Percentiles rank a stretch among this genome's conserved stretches.
Evolutionary conservation across 2,113 vertebrate species (phyloP).

Genomic region (Lophius piscatorius): DNA sequence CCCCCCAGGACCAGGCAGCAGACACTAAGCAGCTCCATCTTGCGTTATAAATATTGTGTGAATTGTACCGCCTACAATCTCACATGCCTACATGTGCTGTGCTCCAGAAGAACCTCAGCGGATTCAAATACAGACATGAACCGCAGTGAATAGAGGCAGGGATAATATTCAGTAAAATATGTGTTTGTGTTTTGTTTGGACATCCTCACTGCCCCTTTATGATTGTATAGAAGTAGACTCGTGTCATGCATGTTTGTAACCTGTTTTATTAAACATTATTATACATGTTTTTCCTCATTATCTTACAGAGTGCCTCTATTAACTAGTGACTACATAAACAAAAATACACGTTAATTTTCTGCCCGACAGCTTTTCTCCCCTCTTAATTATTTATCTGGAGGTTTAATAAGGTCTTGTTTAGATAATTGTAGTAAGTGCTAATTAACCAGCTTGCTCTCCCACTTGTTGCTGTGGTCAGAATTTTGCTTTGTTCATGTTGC

Average conservation of each 20-base stretch:
- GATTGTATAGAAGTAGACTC: not conserved
- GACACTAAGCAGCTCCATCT: conserved; percentile 71
- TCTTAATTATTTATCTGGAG: conserved; percentile 42
- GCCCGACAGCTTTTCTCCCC: conserved; percentile 23
- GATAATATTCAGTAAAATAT: conserved; percentile 25
- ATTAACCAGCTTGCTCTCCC: conserved; percentile 57
- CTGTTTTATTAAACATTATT: too few relatives aligned
- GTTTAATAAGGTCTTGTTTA: conserved; percentile 65
- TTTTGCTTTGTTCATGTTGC: conserved; percentile 59
- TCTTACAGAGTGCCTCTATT: conserved; percentile 7
- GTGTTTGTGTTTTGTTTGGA: not conserved
- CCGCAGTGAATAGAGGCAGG: conserved; percentile 36
- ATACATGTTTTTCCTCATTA: not conserved
- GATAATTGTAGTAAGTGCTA: conserved; percentile 54
- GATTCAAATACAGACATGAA: conserved; percentile 63
- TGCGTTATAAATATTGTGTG: conserved; percentile 73
- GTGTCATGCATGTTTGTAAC: too few relatives aligned
- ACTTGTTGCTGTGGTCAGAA: conserved; percentile 47
- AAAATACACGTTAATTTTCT: conserved; percentile 31
- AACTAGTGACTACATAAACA: conserved; percentile 8
- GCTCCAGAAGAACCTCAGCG: conserved; percentile 43
- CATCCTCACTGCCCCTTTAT: not conserved
- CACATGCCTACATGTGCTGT: conserved; percentile 53
- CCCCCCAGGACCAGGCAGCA: conserved; percentile 43
- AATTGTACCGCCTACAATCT: conserved; percentile 55